Conservation (phyloP, 2,113 vertebrate species). For the Chloropsis hardwickii region DNA sequence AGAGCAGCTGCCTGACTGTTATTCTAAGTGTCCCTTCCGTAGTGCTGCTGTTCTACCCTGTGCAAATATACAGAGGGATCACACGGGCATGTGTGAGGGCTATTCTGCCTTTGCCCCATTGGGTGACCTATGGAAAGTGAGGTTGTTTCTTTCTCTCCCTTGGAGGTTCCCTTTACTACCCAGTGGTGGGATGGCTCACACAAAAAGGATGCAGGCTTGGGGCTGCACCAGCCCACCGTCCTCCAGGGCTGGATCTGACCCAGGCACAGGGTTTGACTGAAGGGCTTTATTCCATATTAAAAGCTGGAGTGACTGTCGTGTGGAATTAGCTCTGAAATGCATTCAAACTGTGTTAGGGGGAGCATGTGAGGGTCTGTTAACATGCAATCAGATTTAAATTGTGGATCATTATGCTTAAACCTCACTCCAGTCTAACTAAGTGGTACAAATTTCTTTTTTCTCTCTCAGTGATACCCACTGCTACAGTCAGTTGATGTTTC, state of each 20-base stretch:
- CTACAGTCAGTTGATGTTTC: neutral
- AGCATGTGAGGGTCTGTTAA: slow-evolving; percentile 23
- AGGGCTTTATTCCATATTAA: neutral
- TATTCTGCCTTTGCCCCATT: neutral
- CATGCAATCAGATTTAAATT: slow-evolving; percentile 26
- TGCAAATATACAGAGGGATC: neutral
- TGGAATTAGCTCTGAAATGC: slow-evolving; percentile 37
- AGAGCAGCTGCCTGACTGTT: neutral
- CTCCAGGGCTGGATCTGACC: neutral
- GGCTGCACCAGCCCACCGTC: neutral
- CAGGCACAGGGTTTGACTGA: neutral
- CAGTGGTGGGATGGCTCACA: neutral
- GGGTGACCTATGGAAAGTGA: neutral
- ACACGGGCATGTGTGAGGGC: fast-evolving
- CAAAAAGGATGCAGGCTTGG: neutral
- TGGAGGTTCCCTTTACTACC: neutral
- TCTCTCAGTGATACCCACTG: neutral
- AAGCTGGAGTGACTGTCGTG: neutral
- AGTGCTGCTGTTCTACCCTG: neutral
- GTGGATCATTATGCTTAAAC: slow-evolving; percentile 1
- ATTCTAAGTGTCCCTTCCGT: neutral
- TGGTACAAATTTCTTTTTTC: neutral
- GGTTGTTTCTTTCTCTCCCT: neutral
- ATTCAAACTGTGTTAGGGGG: neutral
- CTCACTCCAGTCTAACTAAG: neutral